Evolutionary conservation across 1,140 invertebrate genomes (phyloP).

Genomic region (Drosophila watanabei): DNA sequence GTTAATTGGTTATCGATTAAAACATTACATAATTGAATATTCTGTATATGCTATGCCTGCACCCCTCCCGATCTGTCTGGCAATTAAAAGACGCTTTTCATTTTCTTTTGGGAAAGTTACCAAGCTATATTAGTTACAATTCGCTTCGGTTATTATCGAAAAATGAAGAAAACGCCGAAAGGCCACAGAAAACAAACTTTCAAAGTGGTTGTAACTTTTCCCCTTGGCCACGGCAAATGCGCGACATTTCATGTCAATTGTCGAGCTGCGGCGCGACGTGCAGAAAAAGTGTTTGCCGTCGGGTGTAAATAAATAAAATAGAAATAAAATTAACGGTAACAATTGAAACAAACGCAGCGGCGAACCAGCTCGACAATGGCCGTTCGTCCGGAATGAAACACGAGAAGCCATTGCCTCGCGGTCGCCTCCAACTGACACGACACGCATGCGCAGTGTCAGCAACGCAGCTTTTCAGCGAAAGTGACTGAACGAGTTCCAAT

Average conservation of each 20-base stretch:
- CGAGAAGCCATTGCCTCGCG: constrained; percentile 32
- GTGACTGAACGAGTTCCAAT: constrained; percentile 82
- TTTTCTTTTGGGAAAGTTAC: constrained; percentile 81
- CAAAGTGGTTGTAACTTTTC: constrained; percentile 70
- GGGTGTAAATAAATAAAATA: constrained; percentile 65
- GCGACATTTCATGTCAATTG: constrained; percentile 80
- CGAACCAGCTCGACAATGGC: constrained; percentile 48
- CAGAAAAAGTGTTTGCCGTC: constrained; percentile 65
- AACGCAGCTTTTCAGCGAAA: constrained; percentile 75
- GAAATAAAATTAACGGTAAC: constrained; percentile 77
- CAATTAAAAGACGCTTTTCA: constrained; percentile 70
- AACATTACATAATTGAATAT: constrained; percentile 63
- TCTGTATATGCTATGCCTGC: constrained; percentile 39
- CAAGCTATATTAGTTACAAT: constrained; percentile 73
- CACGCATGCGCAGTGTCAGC: constrained; percentile 60
- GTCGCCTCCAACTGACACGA: constrained; percentile 4
- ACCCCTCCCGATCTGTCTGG: constrained; percentile 2
- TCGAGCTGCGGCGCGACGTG: constrained; percentile 55
- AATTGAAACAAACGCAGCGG: constrained; percentile 73
- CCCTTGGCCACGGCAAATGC: constrained; percentile 56
- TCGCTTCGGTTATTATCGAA: constrained; percentile 80
- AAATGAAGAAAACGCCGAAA: constrained; percentile 65
- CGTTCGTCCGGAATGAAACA: constrained; percentile 54
- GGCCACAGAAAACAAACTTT: constrained; percentile 64
- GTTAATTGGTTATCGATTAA: constrained; percentile 75